Evolutionary conservation across 2,888 invertebrate genomes (phyloP).

Genomic region (Tenthredo livida): DNA sequence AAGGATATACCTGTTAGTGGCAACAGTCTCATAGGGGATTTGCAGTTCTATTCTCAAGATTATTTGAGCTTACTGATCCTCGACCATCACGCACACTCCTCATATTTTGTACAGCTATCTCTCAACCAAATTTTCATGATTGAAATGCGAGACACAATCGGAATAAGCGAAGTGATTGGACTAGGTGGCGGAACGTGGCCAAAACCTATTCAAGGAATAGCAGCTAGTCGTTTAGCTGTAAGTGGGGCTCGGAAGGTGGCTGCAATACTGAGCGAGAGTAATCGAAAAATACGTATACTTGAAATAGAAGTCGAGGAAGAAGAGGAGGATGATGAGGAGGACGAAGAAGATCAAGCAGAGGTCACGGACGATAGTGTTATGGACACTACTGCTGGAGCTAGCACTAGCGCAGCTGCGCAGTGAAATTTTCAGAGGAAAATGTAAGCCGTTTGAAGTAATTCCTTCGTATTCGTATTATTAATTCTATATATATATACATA

Average conservation of each 20-base stretch:
- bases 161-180: conserved; percentile 67
- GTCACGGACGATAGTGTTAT: conserved; percentile 66
- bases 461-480: background rate
- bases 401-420: conserved; percentile 55
- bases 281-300: conserved; percentile 90
- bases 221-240: conserved; percentile 85
- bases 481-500: background rate
- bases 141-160: conserved; percentile 62
- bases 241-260: conserved; percentile 92
- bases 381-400: conserved; percentile 61
- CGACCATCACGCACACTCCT: conserved; percentile 69
- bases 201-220: conserved; percentile 71
- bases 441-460: background rate
- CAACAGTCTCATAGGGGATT: conserved; percentile 81
- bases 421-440: conserved; percentile 16
- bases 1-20: conserved; percentile 16
- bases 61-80: conserved; percentile 84
- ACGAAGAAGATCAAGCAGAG: conserved; percentile 70
- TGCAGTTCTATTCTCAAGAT: conserved; percentile 88
- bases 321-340: conserved; percentile 90
- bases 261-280: conserved; percentile 89
- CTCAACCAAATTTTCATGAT: conserved; percentile 61
- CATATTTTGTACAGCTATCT: conserved; percentile 72
- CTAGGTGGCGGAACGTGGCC: conserved; percentile 66
- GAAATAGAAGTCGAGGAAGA: conserved; percentile 97